Conservation (phyloP, 1,140 invertebrate species). For the Hydropsyche tenuis region DNA sequence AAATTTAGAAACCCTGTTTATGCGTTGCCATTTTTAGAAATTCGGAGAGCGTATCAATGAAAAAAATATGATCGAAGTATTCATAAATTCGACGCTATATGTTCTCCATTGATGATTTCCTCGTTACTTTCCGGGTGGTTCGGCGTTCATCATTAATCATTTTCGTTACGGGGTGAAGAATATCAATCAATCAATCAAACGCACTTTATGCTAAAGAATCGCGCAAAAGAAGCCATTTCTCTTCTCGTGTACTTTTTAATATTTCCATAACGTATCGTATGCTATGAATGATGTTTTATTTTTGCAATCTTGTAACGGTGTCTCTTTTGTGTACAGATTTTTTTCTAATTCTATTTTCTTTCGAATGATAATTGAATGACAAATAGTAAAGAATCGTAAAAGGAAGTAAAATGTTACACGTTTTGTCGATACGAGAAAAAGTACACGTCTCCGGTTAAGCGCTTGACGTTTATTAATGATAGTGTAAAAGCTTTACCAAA, state of each 20-base stretch:
- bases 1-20: too few species aligned
- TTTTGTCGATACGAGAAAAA: not conserved
- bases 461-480: constrained; percentile 21
- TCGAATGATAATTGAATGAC: constrained; percentile 7
- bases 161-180: not conserved
- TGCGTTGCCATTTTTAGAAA: too few species aligned
- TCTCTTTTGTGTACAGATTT: not conserved
- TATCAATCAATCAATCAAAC: constrained; percentile 26
- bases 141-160: constrained; percentile 12
- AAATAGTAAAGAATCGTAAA: not conserved
- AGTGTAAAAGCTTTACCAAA: not conserved
- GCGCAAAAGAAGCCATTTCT: constrained; percentile 7
- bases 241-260: not conserved
- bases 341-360: constrained; percentile 7
- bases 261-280: not conserved
- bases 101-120: constrained; percentile 2
- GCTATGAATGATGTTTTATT: not conserved
- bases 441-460: constrained; percentile 4
- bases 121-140: not conserved
- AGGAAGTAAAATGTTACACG: not conserved
- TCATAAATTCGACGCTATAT: constrained; percentile 1
- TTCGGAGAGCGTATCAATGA: too few species aligned
- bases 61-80: not conserved
- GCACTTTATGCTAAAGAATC: constrained; percentile 20
- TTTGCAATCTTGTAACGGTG: not conserved